Evolutionary conservation across 2,888 invertebrate genomes (phyloP).

Genomic region (Marasmarcha lunaedactyla): DNA sequence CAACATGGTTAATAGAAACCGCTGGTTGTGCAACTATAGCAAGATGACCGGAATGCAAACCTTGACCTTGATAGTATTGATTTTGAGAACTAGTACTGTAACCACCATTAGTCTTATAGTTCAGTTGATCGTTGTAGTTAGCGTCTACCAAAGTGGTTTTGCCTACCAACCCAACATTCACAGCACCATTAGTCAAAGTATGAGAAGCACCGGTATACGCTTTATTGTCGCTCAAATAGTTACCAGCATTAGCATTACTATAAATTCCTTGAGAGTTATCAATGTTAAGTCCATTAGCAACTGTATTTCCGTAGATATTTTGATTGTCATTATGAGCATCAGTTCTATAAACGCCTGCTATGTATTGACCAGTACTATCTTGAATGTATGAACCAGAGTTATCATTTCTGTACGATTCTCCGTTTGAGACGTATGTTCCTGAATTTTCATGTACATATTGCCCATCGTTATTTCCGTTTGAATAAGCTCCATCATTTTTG

Average conservation of each 20-base stretch:
- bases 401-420: constrained; percentile 25
- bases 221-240: constrained; percentile 39
- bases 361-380: constrained; percentile 37
- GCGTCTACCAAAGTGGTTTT: constrained; percentile 55
- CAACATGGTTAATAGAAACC: constrained; percentile 47
- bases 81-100: neutral
- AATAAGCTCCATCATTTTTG: too few species aligned
- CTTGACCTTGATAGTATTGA: constrained; percentile 21
- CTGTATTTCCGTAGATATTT: constrained; percentile 17
- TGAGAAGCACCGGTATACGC: constrained; percentile 47
- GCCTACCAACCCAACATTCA: constrained; percentile 59
- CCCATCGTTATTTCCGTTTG: constrained; percentile 34
- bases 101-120: constrained; percentile 22
- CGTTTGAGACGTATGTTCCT: constrained; percentile 15
- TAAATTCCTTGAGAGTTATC: constrained; percentile 27
- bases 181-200: constrained; percentile 53
- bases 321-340: constrained; percentile 36
- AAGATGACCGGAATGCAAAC: constrained; percentile 24
- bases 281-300: constrained; percentile 12
- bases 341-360: constrained; percentile 36
- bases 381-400: constrained; percentile 30
- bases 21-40: constrained; percentile 40
- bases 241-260: constrained; percentile 34
- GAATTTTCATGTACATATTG: constrained; percentile 22
- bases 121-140: constrained; percentile 32